These are phyloP conservation scores for Drosophila ohnishii DNA, from an alignment of 1,140 invertebrate genomes.

Conservation along the genomic window DNA sequence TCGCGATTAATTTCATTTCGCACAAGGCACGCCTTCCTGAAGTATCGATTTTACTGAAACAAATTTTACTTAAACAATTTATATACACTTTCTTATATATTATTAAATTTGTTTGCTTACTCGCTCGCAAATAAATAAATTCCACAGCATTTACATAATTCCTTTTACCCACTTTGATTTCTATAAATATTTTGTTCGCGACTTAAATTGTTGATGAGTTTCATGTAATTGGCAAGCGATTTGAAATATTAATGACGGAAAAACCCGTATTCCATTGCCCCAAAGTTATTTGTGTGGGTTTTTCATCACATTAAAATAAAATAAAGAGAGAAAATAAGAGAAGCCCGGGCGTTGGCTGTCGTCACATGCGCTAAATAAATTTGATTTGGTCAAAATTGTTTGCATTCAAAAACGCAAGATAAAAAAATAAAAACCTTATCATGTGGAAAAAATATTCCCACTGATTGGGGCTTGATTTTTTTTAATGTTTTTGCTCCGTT, in stretches of 20 bases:
- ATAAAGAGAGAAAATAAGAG: neutral
- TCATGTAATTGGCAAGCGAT: slow-evolving; percentile 64
- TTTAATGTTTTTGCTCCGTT: neutral
- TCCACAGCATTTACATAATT: slow-evolving; percentile 13
- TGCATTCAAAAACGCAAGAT: slow-evolving; percentile 20
- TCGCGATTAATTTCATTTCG: slow-evolving; percentile 73
- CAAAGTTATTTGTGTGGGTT: slow-evolving; percentile 23
- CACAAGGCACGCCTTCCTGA: slow-evolving; percentile 32
- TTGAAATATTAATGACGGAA: slow-evolving; percentile 67
- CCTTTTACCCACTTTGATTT: slow-evolving; percentile 15
- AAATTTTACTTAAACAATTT: neutral
- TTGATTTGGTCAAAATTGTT: slow-evolving; percentile 64
- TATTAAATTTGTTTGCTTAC: neutral
- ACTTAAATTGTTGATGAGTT: slow-evolving; percentile 48
- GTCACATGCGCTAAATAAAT: slow-evolving; percentile 55
- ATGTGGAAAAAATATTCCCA: slow-evolving; percentile 27
- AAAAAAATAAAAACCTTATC: slow-evolving; percentile 13
- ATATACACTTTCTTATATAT: neutral
- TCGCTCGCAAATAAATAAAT: slow-evolving; percentile 3
- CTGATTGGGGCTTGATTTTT: slow-evolving; percentile 39
- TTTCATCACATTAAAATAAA: neutral
- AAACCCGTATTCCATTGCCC: neutral
- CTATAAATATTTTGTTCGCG: slow-evolving; percentile 5
- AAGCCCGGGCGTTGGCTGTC: slow-evolving; percentile 4
- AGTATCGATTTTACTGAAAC: slow-evolving; percentile 14